Percentiles rank a stretch among this genome's conserved stretches.
phyloP scores from a whole-genome alignment of 2,113 vertebrate genomes.

The Lanius ludovicianus region DNA sequence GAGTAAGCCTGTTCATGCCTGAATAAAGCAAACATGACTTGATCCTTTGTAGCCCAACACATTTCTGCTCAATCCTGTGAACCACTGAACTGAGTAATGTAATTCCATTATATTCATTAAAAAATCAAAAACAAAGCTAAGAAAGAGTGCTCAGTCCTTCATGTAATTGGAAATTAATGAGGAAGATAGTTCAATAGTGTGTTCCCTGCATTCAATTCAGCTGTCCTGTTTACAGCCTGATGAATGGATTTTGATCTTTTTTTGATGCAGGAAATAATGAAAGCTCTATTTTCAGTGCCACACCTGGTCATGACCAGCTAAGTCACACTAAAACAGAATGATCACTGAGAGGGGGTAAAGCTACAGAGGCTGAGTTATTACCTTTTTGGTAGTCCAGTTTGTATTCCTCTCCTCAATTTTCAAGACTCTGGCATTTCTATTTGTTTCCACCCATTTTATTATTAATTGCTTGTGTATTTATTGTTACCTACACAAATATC shows the following conservation, averaged over 20 bases:
- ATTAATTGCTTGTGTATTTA: background rate
- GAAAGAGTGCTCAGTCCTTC: background rate
- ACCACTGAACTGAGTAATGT: conserved; percentile 37
- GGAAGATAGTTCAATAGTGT: background rate
- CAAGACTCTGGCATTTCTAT: background rate
- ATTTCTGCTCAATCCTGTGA: conserved; percentile 20
- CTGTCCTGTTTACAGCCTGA: background rate
- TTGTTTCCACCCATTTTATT: background rate
- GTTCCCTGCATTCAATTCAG: background rate
- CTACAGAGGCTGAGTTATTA: background rate
- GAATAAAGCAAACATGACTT: conserved; percentile 13
- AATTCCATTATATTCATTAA: conserved; percentile 26
- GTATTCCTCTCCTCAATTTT: background rate
- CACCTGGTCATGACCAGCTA: background rate
- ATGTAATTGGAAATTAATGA: conserved; percentile 41
- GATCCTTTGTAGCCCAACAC: conserved; percentile 21
- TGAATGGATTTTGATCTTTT: conserved; percentile 4
- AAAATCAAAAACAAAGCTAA: conserved; percentile 22
- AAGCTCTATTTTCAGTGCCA: background rate
- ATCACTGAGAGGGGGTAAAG: background rate
- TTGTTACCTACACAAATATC: background rate
- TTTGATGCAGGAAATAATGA: background rate
- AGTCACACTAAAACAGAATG: background rate
- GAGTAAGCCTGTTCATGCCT: conserved; percentile 1
- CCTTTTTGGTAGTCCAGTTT: background rate